Evolutionary conservation across 2,797 vertebrate genomes (phyloP).

Genomic region (Gorsachius magnificus): DNA sequence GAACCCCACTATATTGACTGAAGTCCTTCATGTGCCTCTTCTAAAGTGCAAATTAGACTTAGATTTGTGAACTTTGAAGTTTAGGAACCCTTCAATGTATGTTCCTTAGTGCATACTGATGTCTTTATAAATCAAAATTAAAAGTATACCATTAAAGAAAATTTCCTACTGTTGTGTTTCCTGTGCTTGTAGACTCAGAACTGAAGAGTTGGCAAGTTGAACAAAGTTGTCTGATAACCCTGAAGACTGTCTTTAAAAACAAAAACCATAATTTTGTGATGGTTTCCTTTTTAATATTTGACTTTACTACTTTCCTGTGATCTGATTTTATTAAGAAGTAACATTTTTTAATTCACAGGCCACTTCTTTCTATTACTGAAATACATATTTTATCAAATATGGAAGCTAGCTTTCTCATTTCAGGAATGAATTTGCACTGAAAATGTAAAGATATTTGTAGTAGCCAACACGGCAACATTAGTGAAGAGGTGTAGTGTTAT

Average conservation of each 20-base stretch:
- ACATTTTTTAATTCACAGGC: neutral
- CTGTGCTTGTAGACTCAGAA: neutral
- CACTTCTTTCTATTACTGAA: conserved; percentile 25
- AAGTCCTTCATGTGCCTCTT: conserved; percentile 72
- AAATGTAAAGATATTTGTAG: neutral
- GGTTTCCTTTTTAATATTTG: conserved; percentile 48
- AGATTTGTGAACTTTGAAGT: conserved; percentile 73
- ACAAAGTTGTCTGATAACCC: conserved; percentile 36
- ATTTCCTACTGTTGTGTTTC: conserved; percentile 11
- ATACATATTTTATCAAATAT: conserved; percentile 21
- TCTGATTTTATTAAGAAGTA: conserved; percentile 43
- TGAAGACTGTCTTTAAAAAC: conserved; percentile 44
- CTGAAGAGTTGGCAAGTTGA: conserved; percentile 19
- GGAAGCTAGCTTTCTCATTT: neutral
- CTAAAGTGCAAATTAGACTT: conserved; percentile 79
- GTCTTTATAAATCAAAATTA: conserved; percentile 57
- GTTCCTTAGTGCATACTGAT: conserved; percentile 62
- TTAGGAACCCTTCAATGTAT: conserved; percentile 45
- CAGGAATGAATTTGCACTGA: neutral
- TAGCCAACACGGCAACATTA: neutral
- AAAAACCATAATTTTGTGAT: conserved; percentile 1
- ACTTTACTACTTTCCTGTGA: conserved; percentile 46
- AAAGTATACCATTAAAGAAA: conserved; percentile 43
- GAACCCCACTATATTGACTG: conserved; percentile 63
- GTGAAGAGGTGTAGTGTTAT: neutral